Evolutionary conservation across 2,113 vertebrate genomes (phyloP).

Genomic region (Aramus guarauna): DNA sequence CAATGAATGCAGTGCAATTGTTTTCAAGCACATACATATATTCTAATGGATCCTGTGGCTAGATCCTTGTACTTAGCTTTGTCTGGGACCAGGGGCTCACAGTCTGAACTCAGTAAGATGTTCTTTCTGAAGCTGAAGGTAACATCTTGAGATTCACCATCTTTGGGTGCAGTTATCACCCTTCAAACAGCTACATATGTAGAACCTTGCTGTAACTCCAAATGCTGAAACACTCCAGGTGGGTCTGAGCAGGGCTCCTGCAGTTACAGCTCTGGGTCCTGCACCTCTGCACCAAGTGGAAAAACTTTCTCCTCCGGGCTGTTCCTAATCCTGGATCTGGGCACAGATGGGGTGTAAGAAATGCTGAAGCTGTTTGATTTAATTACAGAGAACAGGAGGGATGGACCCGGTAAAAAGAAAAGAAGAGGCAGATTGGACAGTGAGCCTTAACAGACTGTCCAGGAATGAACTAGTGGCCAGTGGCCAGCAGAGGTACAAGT

Average conservation of each 20-base stretch:
- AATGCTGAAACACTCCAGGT: neutral
- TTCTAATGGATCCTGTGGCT: neutral
- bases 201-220: neutral
- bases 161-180: neutral
- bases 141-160: neutral
- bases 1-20: neutral
- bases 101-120: neutral
- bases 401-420: neutral
- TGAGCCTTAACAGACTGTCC: neutral
- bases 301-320: neutral
- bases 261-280: neutral
- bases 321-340: neutral
- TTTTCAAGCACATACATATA: neutral
- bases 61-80: neutral
- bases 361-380: neutral
- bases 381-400: neutral
- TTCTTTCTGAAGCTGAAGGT: neutral
- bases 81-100: neutral
- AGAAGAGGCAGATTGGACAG: neutral
- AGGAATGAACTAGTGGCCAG: neutral
- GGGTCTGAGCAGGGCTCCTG: neutral
- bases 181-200: neutral
- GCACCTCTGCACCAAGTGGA: neutral
- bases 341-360: rapidly evolving
- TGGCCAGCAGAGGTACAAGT: neutral